Percentiles rank a stretch among this genome's conserved stretches.
Evolutionary conservation across 2,113 vertebrate species (phyloP).

Genomic region (Tricholaema leucomelas): DNA sequence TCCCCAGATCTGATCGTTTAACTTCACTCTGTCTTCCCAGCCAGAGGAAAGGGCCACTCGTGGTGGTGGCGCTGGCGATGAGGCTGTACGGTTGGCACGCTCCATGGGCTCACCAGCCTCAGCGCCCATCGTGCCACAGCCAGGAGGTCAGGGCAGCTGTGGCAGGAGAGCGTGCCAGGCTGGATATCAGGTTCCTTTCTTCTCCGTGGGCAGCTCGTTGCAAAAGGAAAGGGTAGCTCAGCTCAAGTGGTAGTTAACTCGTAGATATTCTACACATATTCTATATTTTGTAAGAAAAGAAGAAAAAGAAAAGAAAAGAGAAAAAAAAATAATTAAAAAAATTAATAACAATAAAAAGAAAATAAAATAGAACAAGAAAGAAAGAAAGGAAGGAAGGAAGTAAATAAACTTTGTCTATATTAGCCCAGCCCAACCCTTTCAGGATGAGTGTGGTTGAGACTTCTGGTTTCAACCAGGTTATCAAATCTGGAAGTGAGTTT

Average conservation of each 20-base stretch:
- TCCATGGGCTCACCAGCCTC: background rate
- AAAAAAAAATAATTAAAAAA: background rate
- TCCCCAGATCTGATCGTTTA: background rate
- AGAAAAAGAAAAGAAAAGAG: background rate
- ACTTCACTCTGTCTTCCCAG: conserved; percentile 55
- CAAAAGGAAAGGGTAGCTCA: conserved; percentile 18
- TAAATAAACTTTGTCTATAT: background rate
- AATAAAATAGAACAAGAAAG: too few relatives aligned
- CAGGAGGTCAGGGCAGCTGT: background rate
- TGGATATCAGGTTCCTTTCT: conserved; percentile 39
- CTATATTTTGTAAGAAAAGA: conserved; percentile 70
- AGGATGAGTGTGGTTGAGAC: conserved; percentile 58
- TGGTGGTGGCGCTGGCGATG: background rate
- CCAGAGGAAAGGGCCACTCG: background rate
- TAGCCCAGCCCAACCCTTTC: conserved; percentile 50
- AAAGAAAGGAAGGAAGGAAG: too few relatives aligned
- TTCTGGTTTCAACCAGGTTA: conserved; percentile 46
- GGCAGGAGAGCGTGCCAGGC: rapidly evolving
- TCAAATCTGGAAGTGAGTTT: background rate
- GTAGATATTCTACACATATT: conserved; percentile 69
- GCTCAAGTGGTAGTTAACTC: conserved; percentile 55
- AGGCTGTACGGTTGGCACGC: background rate
- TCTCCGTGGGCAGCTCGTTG: conserved; percentile 49
- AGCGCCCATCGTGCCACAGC: background rate
- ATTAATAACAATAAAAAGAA: background rate